Percentiles rank a stretch among this genome's conserved stretches.
These are phyloP conservation scores for Diabrotica undecimpunctata DNA, from an alignment of 1,140 invertebrate genomes.

Conservation along the genomic window DNA sequence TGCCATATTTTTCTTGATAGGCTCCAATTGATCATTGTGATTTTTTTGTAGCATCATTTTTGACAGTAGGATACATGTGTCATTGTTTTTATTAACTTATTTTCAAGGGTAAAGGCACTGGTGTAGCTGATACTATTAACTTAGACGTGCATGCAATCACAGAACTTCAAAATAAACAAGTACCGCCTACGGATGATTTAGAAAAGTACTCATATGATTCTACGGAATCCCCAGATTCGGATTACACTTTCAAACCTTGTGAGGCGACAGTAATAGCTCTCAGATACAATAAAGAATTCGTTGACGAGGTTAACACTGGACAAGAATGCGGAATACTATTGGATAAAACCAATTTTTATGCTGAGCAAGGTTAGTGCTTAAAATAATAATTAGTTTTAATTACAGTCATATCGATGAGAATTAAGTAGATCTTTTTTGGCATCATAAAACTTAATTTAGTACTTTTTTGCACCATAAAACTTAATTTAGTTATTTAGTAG, in stretches of 20 bases:
- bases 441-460: too few species aligned
- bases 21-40: too few species aligned
- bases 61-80: too few species aligned
- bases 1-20: too few species aligned
- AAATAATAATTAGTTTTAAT: too few species aligned
- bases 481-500: too few species aligned
- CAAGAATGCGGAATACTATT: slow-evolving; percentile 91
- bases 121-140: slow-evolving; percentile 75
- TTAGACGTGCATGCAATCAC: slow-evolving; percentile 95
- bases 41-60: too few species aligned
- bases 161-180: slow-evolving; percentile 74
- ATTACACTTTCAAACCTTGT: slow-evolving; percentile 69
- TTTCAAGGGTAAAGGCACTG: slow-evolving; percentile 62
- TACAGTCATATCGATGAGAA: too few species aligned
- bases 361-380: slow-evolving; percentile 71
- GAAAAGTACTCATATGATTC: slow-evolving; percentile 88
- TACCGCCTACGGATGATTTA: slow-evolving; percentile 85
- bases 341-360: slow-evolving; percentile 93
- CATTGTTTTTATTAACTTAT: slow-evolving; percentile 3
- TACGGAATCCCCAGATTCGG: slow-evolving; percentile 58
- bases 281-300: slow-evolving; percentile 78
- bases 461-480: too few species aligned
- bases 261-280: slow-evolving; percentile 66
- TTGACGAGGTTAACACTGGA: slow-evolving; percentile 76
- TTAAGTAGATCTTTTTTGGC: too few species aligned